phyloP scores from a whole-genome alignment of 1,140 invertebrate species.

The Apis mellifera region Amel_HAv3.1 CM009943.2:3424501-3425000 shows the following conservation, averaged over 20 bases:
- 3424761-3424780: constrained; percentile 13
- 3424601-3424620: constrained; percentile 30
- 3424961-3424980: no score
- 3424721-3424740: neutral
- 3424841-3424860: constrained; percentile 12
- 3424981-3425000: no score
- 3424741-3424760: constrained; percentile 26
- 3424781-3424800: neutral
- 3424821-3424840: constrained; percentile 38
- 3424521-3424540: no score
- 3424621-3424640: neutral
- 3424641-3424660: constrained; percentile 2
- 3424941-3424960: no score
- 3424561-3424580: neutral
- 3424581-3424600: constrained; percentile 1
- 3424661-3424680: neutral
- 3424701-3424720: neutral
- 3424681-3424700: neutral
- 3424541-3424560: no score
- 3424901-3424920: constrained; percentile 23
- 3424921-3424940: neutral
- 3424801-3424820: neutral
- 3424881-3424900: constrained; percentile 23
- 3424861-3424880: neutral
- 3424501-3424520: no score